A percentile compares a stretch with the other conserved stretches of the same genome.
These are phyloP conservation scores for Coleophora flavipennella DNA, from an alignment of 2,888 invertebrate genomes.

Conservation along the genomic window DNA sequence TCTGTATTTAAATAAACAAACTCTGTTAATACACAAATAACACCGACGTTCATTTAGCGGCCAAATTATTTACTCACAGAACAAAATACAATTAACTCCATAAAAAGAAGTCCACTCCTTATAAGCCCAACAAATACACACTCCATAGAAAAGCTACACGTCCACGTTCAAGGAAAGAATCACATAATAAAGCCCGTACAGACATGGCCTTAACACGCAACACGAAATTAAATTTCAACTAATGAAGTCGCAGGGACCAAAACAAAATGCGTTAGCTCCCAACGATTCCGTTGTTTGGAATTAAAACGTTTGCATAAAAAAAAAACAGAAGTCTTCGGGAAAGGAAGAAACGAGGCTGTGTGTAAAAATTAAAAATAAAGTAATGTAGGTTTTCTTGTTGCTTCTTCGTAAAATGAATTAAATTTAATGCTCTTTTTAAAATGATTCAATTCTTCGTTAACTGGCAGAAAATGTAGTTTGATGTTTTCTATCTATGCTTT, in stretches of 20 bases:
- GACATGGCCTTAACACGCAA: constrained; percentile 1
- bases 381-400: constrained; percentile 5
- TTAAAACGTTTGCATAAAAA: constrained; percentile 22
- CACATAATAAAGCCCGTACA: constrained; percentile 1
- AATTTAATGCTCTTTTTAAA: too few relatives aligned
- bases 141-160: background rate
- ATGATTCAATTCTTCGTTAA: too few relatives aligned
- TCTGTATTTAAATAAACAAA: too few relatives aligned
- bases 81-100: too few relatives aligned
- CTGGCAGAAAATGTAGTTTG: too few relatives aligned
- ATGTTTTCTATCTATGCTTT: too few relatives aligned
- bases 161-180: background rate
- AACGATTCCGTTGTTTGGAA: constrained; percentile 28
- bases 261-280: constrained; percentile 28
- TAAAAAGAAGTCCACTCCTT: background rate
- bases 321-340: constrained; percentile 22
- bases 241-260: constrained; percentile 32
- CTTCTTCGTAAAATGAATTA: too few relatives aligned
- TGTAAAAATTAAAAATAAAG: constrained; percentile 19
- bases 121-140: background rate
- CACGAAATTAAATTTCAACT: constrained; percentile 33
- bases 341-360: constrained; percentile 14
- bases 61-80: too few relatives aligned
- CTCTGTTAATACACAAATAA: too few relatives aligned
- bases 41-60: too few relatives aligned